Base-by-base conservation (phyloP, 2,888 invertebrate genomes). In the Zaprionus obscuricornis region DNA sequence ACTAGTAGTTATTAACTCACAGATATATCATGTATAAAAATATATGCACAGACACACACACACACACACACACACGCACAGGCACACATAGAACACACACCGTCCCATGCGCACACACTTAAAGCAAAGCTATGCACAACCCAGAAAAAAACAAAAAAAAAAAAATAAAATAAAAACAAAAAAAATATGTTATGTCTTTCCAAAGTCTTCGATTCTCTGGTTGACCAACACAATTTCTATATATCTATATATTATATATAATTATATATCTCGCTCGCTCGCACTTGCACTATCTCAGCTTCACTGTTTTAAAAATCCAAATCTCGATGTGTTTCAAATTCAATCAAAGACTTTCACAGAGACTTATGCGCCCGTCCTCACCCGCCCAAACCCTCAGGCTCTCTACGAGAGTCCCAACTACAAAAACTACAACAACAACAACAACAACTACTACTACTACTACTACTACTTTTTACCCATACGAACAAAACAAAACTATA, bases 51-150 rank as follows among this genome's bases (percentile, higher is more conserved):
- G 8, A 39, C n/a, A 49, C 20, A 46, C 26, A 27, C 31, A 27
- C 13, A 16, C 31, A 20, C n/a, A 39, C 8, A 39, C 8, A 17
- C 20, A 45, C 18, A 33, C n/a, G 43, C 1, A 8, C 26, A 54
- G 10, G n/a, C 17, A 18, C 6, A 55, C 17, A 55, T 16, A 29
- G 20, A 16, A 52, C 46, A 46, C 17, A 52, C 45, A 72, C 42
- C 56, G 42, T 58, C 47, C 69, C 51, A 74, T 55, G 68, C 70
- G 67, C 74, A 73, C 67, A 74, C 70, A 62, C 56, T 54, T 16
- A 22, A 7, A 39, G 39, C 55, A 40, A 63, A 63, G 51, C 66
- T 37, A 62, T 66, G 67, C 67, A 67, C 67, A 67, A 67, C 67
- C 67, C 58, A 65, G 46, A 58, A 57, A 37, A 34, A 46, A 4